Evolutionary conservation across 2,113 vertebrate genomes (phyloP).

Genomic region (Dicrurus megarhynchus): DNA sequence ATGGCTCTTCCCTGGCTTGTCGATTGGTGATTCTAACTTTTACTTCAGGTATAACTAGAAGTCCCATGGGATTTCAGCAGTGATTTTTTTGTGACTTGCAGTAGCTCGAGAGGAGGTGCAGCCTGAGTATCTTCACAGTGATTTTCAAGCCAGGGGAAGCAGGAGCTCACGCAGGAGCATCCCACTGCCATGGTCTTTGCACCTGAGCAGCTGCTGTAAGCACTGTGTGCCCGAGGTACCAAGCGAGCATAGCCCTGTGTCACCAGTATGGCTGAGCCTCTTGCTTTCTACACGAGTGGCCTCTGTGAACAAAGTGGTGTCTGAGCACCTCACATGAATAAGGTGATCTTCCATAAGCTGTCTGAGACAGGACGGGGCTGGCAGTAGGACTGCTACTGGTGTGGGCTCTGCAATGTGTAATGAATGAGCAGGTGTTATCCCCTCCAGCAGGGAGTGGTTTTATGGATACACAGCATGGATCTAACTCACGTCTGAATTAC

Average conservation of each 20-base stretch:
- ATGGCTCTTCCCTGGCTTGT: neutral
- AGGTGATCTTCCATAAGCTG: neutral
- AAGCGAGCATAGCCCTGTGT: accelerated
- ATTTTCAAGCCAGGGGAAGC: neutral
- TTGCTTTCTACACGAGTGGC: accelerated
- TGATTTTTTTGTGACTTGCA: neutral
- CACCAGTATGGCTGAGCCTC: neutral
- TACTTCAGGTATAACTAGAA: neutral
- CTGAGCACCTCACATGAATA: neutral
- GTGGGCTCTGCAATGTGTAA: accelerated
- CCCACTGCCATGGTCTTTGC: neutral
- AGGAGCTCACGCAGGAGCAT: neutral
- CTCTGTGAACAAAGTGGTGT: neutral
- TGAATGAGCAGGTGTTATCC: neutral
- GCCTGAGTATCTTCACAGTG: neutral
- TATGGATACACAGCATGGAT: neutral
- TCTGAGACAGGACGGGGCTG: neutral
- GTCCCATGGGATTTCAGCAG: neutral
- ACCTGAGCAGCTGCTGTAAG: neutral
- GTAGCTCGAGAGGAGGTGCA: neutral
- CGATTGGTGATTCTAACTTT: neutral
- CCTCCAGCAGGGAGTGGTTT: neutral
- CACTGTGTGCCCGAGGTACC: accelerated
- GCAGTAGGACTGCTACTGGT: neutral
- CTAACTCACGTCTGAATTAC: neutral